Base-by-base conservation (phyloP, 2,888 invertebrate genomes). In the Caradrina clavipalpis region DNA sequence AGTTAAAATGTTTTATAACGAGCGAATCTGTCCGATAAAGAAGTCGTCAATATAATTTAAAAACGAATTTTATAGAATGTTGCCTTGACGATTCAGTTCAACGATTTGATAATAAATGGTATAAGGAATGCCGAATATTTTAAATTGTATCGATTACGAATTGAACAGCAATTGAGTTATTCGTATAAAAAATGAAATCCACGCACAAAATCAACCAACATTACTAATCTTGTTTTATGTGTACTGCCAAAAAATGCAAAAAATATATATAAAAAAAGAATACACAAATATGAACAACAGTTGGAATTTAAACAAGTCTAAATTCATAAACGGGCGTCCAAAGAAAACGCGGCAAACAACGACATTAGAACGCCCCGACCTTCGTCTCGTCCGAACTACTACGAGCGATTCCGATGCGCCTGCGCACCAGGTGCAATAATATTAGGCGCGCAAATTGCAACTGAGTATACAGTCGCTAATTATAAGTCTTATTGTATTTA, bases 301-400 rank as follows among this genome's bases (percentile, higher is more conserved):
- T 57, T 22, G 69, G 22, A 64, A 69, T 80, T 77, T 60, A 67
- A 80, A 73, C 60, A 55, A 51, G 58, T 31, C 45, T 50, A 31
- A 64, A 21, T 35, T 35, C 31, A 7, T 31, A 31, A 8, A 19
- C 51, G 21, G 19, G 62, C 63, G 51, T 49, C 50, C 47, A 62
- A 61, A 57, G 69, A 67, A 77, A 70, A 68, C 54, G 71, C 61
- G 63, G 76, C 84, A 89, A 92, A 92, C 93, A 91, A 90, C 88
- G 87, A 89, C 89, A 90, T 93, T 91, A 90, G 88, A 90, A 87
- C 88, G 90, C 82, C 89, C 88, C 83, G 93, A 92, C 93, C 93
- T 93, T 93, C 90, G 88, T 83, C 50, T 81, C 84, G 81, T 85
- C 87, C 87, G 86, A 55, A 22, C 45, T 35, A 17, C 85, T 80